Base-by-base conservation (phyloP, 2,888 invertebrate genomes). In the Nomada fucata region DNA sequence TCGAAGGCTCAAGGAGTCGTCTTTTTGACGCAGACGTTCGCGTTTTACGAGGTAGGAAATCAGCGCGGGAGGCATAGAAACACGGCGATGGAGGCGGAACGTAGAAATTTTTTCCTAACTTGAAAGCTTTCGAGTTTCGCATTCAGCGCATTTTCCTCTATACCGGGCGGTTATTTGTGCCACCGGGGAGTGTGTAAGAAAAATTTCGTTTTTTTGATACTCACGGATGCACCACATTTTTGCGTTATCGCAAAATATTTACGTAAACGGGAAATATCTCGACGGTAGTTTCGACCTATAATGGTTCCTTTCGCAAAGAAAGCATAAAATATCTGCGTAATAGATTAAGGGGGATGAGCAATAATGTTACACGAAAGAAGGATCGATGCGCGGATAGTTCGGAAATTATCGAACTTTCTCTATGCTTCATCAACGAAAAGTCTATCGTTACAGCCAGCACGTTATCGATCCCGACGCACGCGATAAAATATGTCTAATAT, bases 401-500 rank as follows among this genome's bases (percentile, higher is more conserved):
- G 59, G 64, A 80, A 87, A 86, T 87, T 87, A 84, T 83, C 70
- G 80, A 68, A 81, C 86, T 67, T 65, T 69, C 75, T 69, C 72
- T 52, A 36, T 71, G 79, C 79, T 85, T 87, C 79, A 81, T 68
- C 65, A 53, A 36, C 53, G 70, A 59, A 79, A 70, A 76, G 80
- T 80, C 78, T 84, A 88, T 86, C 83, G 86, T 87, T 86, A 81
- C 85, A 83, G 76, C 76, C 36, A 47, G 77, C 71, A 44, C 85
- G 73, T 79, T 88, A 88, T 88, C 79, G 88, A 88, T 88, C 82
- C 79, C 80, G 86, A 77, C 82, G 79, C 78, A 83, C 71, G 61
- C 86, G 87, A 89, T 88, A 89, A 89, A 86, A 85, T 81, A 69
- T 79, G 72, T 86, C 83, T 86, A 89, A 89, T 88, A 85, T 83